phyloP scores from a whole-genome alignment of 2,797 vertebrate species.

The Scleropages formosus region DNA sequence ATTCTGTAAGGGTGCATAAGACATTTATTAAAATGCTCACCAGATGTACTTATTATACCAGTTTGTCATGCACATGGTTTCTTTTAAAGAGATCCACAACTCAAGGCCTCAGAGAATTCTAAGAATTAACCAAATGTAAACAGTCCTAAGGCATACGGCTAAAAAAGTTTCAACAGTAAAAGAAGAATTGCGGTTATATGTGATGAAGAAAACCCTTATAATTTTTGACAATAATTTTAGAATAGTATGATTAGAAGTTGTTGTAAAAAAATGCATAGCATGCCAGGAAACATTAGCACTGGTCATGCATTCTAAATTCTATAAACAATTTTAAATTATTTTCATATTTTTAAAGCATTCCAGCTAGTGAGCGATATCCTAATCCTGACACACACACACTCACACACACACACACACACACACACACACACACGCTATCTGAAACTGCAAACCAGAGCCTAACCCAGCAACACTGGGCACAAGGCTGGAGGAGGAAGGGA shows the following conservation, averaged over 20 bases:
- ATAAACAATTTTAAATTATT: too few species aligned
- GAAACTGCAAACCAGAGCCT: too few species aligned
- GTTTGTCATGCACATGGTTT: slow-evolving; percentile 21
- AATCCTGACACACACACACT: too few species aligned
- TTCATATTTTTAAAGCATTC: too few species aligned
- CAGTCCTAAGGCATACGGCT: not conserved
- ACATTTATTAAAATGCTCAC: slow-evolving; percentile 19
- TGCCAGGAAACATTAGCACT: too few species aligned
- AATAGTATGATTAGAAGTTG: not conserved
- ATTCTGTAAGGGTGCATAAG: not conserved
- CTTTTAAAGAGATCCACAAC: slow-evolving; percentile 10
- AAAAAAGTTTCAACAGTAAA: not conserved
- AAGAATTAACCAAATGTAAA: not conserved
- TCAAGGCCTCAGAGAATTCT: not conserved
- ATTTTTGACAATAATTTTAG: not conserved
- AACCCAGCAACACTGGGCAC: too few species aligned
- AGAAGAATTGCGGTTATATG: not conserved
- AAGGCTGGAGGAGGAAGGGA: too few species aligned
- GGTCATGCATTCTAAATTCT: too few species aligned
- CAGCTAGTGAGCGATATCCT: too few species aligned
- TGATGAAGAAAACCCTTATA: not conserved
- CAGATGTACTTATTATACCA: slow-evolving; percentile 13
- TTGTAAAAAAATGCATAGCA: too few species aligned
- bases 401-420: too few species aligned
- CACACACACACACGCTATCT: too few species aligned